Base-by-base conservation (phyloP, 2,888 invertebrate species). In the Orchesella flavescens region DNA sequence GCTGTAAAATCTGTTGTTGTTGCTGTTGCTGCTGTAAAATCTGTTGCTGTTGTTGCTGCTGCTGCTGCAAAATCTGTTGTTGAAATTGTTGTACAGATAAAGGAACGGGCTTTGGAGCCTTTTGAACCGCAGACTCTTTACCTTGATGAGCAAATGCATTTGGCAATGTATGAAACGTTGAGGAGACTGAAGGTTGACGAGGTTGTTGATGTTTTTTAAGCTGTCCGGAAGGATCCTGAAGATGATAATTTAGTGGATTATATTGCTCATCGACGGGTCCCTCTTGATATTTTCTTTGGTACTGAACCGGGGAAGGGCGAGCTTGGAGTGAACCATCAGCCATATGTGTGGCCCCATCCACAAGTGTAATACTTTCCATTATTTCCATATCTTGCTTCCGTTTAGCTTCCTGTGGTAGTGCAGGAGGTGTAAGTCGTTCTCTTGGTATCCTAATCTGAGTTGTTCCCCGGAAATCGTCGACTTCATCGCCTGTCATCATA, bases 361-460 rank as follows among this genome's bases (percentile, higher is more conserved):
- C 24, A 0, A 80, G 34, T n/a, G 74, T 80, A 7, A 80, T 68
- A 49, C 80, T 80, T 68, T 80, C 80, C 73, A 80, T 24, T 23
- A 80, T 74, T 68, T 80, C 80, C 80, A 80, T 74, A n/a, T 80
- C 72, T 49, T 66, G 57, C 43, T 73, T 80, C 7, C 68, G 10
- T n/a, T 15, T 24, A 0, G 80, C 73, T 13, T 66, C 44, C 19
- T 66, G 43, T n/a, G 55, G 23, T 43, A 21, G 21, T 7, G 15
- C 24, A 15, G 80, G 80, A 12, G 80, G 80, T 0, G 59, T 66
- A 13, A 80, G 24, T 17, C 73, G 65, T 53, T 55, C 73, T 15
- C 49, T 66, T 1, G 80, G 80, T 5, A 80, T 66, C 15, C 66
- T 55, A 15, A 74, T 66, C 57, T 73, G 61, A 17, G 34, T n/a